These are phyloP conservation scores for Onthophagus sagittarius DNA, from an alignment of 2,888 invertebrate species.

Conservation along the genomic window DNA sequence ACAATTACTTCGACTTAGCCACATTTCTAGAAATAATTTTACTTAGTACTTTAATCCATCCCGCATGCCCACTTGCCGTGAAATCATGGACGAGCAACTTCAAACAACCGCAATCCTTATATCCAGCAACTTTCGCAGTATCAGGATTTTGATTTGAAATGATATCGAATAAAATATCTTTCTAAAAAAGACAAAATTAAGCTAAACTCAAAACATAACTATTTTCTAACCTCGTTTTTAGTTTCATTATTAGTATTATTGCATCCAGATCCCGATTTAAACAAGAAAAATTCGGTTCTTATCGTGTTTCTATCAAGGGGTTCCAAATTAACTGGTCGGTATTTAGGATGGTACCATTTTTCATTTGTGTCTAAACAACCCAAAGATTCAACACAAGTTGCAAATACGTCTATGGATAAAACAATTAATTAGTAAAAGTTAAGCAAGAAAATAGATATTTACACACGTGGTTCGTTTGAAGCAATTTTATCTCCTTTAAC, in stretches of 20 bases:
- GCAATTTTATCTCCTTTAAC: conserved; percentile 13
- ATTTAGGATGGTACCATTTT: conserved; percentile 43
- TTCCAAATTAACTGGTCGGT: conserved; percentile 43
- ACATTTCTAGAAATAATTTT: not conserved
- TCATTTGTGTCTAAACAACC: conserved; percentile 45
- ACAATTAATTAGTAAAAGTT: not conserved
- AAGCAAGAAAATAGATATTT: not conserved
- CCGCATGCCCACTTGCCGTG: conserved; percentile 47
- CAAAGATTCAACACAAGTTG: conserved; percentile 44
- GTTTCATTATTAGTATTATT: not conserved
- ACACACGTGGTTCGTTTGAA: conserved; percentile 26
- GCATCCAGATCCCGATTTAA: conserved; percentile 29
- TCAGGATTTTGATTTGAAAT: conserved; percentile 27
- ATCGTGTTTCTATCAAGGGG: conserved; percentile 45
- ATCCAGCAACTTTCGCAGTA: conserved; percentile 38
- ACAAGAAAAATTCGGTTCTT: conserved; percentile 45
- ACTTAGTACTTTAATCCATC: conserved; percentile 45
- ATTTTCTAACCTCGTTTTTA: conserved; percentile 26
- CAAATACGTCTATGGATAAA: conserved; percentile 32
- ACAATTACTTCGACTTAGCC: conserved; percentile 17
- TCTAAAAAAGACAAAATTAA: conserved; percentile 23
- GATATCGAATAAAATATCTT: conserved; percentile 30
- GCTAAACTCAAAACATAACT: conserved; percentile 2
- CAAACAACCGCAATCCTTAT: conserved; percentile 32
- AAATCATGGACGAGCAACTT: conserved; percentile 48